A percentile compares a stretch with the other conserved stretches of the same genome.
Evolutionary conservation across 2,888 invertebrate species (phyloP).

Genomic region (Sesia bembeciformis): DNA sequence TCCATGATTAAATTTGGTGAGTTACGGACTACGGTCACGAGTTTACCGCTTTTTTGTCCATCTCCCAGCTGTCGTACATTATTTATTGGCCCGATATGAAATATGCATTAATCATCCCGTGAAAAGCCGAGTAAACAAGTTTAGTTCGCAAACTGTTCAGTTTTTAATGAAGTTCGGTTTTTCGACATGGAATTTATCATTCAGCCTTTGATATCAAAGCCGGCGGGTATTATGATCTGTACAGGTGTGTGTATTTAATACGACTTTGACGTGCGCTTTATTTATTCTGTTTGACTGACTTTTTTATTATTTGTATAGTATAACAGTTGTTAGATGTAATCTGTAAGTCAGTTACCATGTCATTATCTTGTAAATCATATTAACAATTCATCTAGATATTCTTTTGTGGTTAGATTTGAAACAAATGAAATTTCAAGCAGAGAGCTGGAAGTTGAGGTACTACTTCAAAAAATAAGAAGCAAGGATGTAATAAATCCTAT

Average conservation of each 20-base stretch:
- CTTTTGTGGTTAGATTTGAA: too few relatives aligned
- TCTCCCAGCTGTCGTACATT: slow-evolving; percentile 31
- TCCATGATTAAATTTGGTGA: slow-evolving; percentile 59
- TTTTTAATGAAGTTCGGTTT: slow-evolving; percentile 24
- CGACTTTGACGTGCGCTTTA: background rate
- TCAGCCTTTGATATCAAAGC: slow-evolving; percentile 5
- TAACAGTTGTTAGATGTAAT: too few relatives aligned
- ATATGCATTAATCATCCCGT: slow-evolving; percentile 43
- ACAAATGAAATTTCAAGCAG: too few relatives aligned
- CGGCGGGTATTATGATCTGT: background rate
- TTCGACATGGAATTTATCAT: background rate
- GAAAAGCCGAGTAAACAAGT: slow-evolving; percentile 35
- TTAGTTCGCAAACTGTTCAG: slow-evolving; percentile 24
- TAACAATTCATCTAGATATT: too few relatives aligned
- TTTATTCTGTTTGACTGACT: too few relatives aligned
- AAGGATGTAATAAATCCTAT: too few relatives aligned
- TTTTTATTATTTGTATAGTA: too few relatives aligned
- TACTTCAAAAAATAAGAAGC: too few relatives aligned
- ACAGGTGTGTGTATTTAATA: background rate
- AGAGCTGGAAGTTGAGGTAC: too few relatives aligned
- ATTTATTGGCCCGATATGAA: slow-evolving; percentile 48
- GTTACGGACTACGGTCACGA: slow-evolving; percentile 52
- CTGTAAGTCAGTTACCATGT: too few relatives aligned
- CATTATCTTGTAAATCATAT: too few relatives aligned
- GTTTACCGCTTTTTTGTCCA: slow-evolving; percentile 41